Evolutionary conservation across 2,113 vertebrate species (phyloP), one percentile per base, ranked within the genome.

Genomic region (Epinephelus cyanopodus): DNA sequence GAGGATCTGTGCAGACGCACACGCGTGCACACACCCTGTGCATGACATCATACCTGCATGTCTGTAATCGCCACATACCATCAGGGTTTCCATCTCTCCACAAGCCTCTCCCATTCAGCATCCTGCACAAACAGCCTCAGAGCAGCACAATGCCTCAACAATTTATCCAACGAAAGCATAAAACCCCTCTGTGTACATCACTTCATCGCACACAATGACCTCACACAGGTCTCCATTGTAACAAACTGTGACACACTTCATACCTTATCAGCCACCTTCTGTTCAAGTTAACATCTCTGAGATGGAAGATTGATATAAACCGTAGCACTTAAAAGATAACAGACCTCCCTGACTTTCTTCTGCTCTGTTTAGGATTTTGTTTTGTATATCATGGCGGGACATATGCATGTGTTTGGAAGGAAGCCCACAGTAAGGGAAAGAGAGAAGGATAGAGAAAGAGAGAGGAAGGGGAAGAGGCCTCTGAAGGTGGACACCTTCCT

Each of bases 401-500:
- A 96, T 84, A 96, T 95, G 50, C 97, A 98, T 81, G 93, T 98
- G 71, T 97, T 98, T 69, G 97, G 97, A 53, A 94, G 96, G 19
- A 96, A 96, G 37, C 95, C 96, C 14, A 95, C 94, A 33, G 78
- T 95, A 23, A 95, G 90, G 61, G 95, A 96, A 76, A 79, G 93
- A 83, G 95, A 96, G 85, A 96, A 94, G 89, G 95, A 96, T 0
- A 91, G 92, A 85, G 96, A 96, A 77, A 91, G 93, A 89, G 96
- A 96, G 81, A 94, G 89, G 87, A 95, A 95, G 58, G 95, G 95
- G 74, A 96, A 33, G 85, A 95, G 89, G 92, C 94, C 91, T 25
- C 92, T 95, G 10, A 96, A 96, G 27, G 97, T 97, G 87, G 97
- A 98, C 87, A 98, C 97, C 8, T 97, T 97, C 83, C 95, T 98